These are phyloP conservation scores for Trialeurodes vaporariorum DNA, from an alignment of 1,140 invertebrate species.

Conservation along the genomic window DNA sequence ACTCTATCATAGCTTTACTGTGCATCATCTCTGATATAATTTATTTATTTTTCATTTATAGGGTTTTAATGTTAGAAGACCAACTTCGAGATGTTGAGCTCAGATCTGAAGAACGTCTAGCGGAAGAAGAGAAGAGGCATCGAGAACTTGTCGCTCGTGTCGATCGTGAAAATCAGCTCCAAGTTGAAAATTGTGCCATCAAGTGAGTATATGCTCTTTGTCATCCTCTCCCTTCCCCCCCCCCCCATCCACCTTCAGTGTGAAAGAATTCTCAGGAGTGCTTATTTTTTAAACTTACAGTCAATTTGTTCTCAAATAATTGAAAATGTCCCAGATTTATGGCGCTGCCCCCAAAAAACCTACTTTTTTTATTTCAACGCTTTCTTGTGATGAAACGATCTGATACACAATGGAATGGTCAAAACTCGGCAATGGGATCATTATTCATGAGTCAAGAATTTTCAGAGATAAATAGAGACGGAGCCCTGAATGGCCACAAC, in stretches of 20 bases:
- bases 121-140: conserved; percentile 71
- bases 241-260: not conserved
- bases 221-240: too few relatives aligned
- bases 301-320: not conserved
- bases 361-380: too few relatives aligned
- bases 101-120: conserved; percentile 67
- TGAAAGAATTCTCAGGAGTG: not conserved
- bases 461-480: too few relatives aligned
- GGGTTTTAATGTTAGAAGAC: conserved; percentile 84
- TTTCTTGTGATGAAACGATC: too few relatives aligned
- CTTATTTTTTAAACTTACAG: conserved; percentile 5
- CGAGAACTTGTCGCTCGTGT: conserved; percentile 65
- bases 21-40: too few relatives aligned
- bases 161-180: conserved; percentile 74
- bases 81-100: conserved; percentile 79
- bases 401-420: too few relatives aligned
- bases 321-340: not conserved
- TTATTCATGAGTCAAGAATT: too few relatives aligned
- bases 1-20: too few relatives aligned
- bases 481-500: too few relatives aligned
- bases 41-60: conserved; percentile 29
- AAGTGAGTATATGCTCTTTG: too few relatives aligned
- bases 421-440: too few relatives aligned
- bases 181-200: conserved; percentile 72
- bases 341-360: too few relatives aligned